These are phyloP conservation scores for Empidonax alnorum DNA, from an alignment of 2,113 vertebrate species.

Conservation along the genomic window DNA sequence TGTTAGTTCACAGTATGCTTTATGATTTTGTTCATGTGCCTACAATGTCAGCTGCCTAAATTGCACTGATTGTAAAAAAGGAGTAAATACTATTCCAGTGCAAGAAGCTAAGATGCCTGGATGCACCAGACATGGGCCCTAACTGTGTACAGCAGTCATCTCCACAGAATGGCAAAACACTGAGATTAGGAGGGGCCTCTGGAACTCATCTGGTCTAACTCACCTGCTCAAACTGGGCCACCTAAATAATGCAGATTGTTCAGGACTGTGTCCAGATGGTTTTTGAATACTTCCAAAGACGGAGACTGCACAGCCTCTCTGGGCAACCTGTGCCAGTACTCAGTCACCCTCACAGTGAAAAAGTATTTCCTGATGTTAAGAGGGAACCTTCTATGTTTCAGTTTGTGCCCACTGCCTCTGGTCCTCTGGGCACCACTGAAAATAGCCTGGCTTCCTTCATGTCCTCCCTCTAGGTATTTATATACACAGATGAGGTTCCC, in stretches of 20 bases:
- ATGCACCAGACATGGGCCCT: not conserved
- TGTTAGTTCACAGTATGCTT: not conserved
- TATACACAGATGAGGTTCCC: not conserved
- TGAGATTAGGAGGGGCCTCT: not conserved
- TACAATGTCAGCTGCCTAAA: not conserved
- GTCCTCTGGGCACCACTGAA: not conserved
- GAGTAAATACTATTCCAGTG: not conserved
- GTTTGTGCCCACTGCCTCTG: not conserved
- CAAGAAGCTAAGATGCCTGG: not conserved
- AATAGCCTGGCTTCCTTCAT: not conserved
- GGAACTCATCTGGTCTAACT: not conserved
- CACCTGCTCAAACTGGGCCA: accelerated
- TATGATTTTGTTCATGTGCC: not conserved
- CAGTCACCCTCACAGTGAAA: not conserved
- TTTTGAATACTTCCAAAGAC: not conserved
- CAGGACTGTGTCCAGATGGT: not conserved
- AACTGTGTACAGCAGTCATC: not conserved
- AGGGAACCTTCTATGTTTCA: not conserved
- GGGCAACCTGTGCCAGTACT: not conserved
- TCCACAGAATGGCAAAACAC: not conserved
- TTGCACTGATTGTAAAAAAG: accelerated
- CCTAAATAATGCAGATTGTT: not conserved
- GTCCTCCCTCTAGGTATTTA: not conserved
- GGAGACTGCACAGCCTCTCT: not conserved
- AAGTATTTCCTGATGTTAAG: not conserved